Base-by-base conservation (phyloP, 2,797 vertebrate genomes). In the Sylvilagus floridanus region DNA sequence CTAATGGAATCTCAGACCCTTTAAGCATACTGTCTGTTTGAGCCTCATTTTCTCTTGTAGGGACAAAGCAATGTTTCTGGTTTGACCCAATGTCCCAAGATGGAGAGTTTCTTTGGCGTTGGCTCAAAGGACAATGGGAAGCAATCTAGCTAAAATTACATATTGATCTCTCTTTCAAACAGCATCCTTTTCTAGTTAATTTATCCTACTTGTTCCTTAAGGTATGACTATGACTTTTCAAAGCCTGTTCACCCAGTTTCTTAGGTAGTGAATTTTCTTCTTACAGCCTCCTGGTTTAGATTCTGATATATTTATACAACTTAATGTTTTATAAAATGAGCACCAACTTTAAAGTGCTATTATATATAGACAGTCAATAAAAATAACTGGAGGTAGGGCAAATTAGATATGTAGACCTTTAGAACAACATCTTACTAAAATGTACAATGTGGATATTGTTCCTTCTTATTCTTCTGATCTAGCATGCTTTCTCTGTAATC, bases 81-180 rank as follows among this genome's bases (percentile, higher is more conserved):
- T 93, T 94, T 96, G 95, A 96, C 95, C 95, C 50, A 52, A 37
- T 94, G 81, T 97, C 72, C 86, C 69, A 96, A 90, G 90, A 63
- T 85, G 82, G 84, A 96, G 47, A 82, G 47, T 90, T 93, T 91
- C 94, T 94, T 96, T 97, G 96, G 94, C 97, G 81, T 32, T 75
- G 28, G 84, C 63, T 95, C 93, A 95, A 82, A 95, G 93, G 94
- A 97, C 92, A 90, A 94, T 84, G 95, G 95, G 88, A 96, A 89
- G 85, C 37, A 26, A 95, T 97, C 94, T 96, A 97, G 88, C 86
- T 97, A 96, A 96, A 97, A 97, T 97, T 96, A 97, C 92, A 94
- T 97, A 97, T 97, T 95, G 97, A 97, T 97, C 86, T 97, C 94
- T 54, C 94, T 54, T 95, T 95, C 94, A 95, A 54, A 93, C 54